Percentiles rank a stretch among this genome's conserved stretches.
These are phyloP conservation scores for Octodon degus DNA, from an alignment of 2,113 vertebrate genomes.

Conservation along the genomic window DNA sequence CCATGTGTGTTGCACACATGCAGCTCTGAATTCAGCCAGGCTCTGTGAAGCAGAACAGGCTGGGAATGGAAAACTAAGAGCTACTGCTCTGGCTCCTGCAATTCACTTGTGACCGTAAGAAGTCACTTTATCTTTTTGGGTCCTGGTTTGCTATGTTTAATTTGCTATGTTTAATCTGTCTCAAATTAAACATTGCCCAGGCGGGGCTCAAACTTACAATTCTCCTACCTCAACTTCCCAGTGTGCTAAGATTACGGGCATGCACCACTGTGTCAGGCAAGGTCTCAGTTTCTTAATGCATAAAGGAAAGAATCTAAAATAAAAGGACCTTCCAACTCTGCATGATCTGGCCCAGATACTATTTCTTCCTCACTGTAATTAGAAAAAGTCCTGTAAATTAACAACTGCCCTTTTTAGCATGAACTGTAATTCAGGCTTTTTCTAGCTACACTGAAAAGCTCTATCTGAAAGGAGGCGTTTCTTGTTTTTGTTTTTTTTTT, in stretches of 20 bases:
- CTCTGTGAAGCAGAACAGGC: neutral
- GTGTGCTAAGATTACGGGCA: neutral
- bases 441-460: slow-evolving; percentile 49
- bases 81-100: neutral
- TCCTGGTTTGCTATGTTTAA: neutral
- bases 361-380: slow-evolving; percentile 70
- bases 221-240: neutral
- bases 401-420: slow-evolving; percentile 60
- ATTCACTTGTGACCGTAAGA: neutral
- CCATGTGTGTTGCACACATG: rapidly evolving
- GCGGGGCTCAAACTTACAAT: neutral
- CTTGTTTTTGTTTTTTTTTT: too few species aligned
- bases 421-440: slow-evolving; percentile 51
- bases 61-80: neutral
- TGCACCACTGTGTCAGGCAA: neutral
- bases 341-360: slow-evolving; percentile 59
- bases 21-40: neutral
- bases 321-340: neutral
- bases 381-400: slow-evolving; percentile 64
- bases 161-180: too few species aligned
- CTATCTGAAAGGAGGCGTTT: too few species aligned
- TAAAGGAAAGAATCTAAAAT: neutral
- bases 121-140: neutral
- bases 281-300: slow-evolving; percentile 9
- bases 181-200: too few species aligned